Conservation (phyloP, 2,113 vertebrate genomes). For the Campylorhamphus procurvoides region DNA sequence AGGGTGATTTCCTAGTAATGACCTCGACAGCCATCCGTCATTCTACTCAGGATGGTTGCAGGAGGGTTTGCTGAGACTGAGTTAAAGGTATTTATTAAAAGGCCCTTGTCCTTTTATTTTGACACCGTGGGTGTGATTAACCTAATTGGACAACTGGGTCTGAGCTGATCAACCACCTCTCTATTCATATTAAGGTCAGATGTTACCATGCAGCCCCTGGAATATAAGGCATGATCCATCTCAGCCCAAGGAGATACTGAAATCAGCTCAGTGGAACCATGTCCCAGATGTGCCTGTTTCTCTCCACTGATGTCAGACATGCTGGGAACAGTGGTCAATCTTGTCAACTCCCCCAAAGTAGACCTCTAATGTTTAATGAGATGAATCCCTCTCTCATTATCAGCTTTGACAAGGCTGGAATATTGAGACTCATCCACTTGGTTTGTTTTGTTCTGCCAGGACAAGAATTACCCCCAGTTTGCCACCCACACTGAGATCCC, state of each 20-base stretch:
- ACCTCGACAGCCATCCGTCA: not conserved
- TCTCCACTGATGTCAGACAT: not conserved
- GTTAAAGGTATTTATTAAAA: not conserved
- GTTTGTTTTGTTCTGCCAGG: not conserved
- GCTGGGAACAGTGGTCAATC: not conserved
- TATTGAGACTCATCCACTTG: not conserved
- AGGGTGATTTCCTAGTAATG: not conserved
- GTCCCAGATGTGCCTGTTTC: not conserved
- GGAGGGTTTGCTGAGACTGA: not conserved
- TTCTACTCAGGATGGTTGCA: fast-evolving
- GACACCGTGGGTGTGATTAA: not conserved
- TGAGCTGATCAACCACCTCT: not conserved
- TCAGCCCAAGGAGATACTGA: not conserved
- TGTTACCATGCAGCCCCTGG: not conserved
- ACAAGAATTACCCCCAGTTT: not conserved
- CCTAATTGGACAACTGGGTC: fast-evolving
- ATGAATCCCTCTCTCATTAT: not conserved
- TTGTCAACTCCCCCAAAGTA: not conserved
- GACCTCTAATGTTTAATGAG: not conserved
- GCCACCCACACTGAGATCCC: not conserved
- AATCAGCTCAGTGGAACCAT: not conserved
- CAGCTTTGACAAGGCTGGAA: not conserved
- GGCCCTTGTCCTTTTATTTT: not conserved
- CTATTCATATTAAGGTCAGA: not conserved
- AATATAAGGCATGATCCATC: not conserved